Evolutionary conservation across 35 echinoderm and acorn worm species (phyloP).

Genomic region (Amphiura filiformis): DNA sequence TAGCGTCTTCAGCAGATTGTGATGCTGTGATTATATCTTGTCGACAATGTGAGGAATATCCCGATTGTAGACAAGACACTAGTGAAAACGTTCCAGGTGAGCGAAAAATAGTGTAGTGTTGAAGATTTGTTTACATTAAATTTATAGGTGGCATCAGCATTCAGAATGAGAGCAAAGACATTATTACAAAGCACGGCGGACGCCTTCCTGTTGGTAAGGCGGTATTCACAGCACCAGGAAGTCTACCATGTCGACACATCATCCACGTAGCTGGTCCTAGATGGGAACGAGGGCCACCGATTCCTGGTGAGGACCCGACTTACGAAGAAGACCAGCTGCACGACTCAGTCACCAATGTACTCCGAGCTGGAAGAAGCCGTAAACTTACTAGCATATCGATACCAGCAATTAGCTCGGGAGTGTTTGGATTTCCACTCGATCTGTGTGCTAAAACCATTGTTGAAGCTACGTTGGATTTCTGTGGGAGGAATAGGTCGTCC

Average conservation of each 20-base stretch:
- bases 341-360: background rate
- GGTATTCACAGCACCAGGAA: constrained; percentile 32
- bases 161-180: constrained; percentile 22
- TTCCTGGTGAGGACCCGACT: background rate
- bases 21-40: too few relatives aligned
- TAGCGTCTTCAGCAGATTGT: too few relatives aligned
- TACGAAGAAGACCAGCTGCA: background rate
- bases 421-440: constrained; percentile 39
- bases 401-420: constrained; percentile 47
- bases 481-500: background rate
- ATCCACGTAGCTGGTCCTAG: constrained; percentile 46
- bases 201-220: background rate
- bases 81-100: too few relatives aligned
- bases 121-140: too few relatives aligned
- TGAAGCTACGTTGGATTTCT: constrained; percentile 14
- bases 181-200: constrained; percentile 9
- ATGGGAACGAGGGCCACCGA: background rate
- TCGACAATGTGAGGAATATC: too few relatives aligned
- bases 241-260: constrained; percentile 38
- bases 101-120: too few relatives aligned
- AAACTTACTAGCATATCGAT: constrained; percentile 22
- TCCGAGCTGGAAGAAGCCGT: background rate
- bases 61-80: too few relatives aligned
- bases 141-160: constrained; percentile 31
- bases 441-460: constrained; percentile 21